Evolutionary conservation across 2,113 vertebrate genomes (phyloP), one percentile per base, ranked within the genome.

Genomic region (Marcusenius ussheri): DNA sequence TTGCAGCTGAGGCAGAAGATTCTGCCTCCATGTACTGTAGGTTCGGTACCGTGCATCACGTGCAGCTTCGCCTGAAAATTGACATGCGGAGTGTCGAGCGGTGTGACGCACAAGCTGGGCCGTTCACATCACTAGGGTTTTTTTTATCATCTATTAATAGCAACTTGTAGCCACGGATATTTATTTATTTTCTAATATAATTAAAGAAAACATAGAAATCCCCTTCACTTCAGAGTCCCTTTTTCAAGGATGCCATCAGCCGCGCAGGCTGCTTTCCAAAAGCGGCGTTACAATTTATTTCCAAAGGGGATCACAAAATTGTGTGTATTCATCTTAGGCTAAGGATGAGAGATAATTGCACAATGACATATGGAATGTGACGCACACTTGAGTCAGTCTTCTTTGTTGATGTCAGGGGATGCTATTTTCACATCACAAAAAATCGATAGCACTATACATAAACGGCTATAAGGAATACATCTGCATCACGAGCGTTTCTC

Each of bases 31-130:
- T 66, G 9, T n/a, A n/a, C n/a, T n/a, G n/a, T 56, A 80, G 70
- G 39, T 77, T 47, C 53, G 77, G 89, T 62, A 6, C 53, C 53
- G 46, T n/a, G n/a, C n/a, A 91, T 91, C 91, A 91, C 94, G 90
- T 88, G 88, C 88, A 31, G 87, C 91, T 50, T 85, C 11, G 46
- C 31, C 77, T 80, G 88, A 53, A 90, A 92, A 93, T 92, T 91
- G 91, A 91, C 90, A 47, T 89, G 89, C 89, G 42, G 80, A 85
- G 93, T 90, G 90, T 74, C 89, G 93, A 92, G 94, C 93, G 93
- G 91, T 91, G 92, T 95, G 94, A 95, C 95, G 94, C 93, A 95
- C 91, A 70, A 93, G 90, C 93, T 90, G 49, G 93, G 91, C 93
- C 80, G 90, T 35, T 15, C 92, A 91, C 91, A 89, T 84, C 90